Conservation (phyloP, 2,113 vertebrate species). For the Etheostoma spectabile region DNA sequence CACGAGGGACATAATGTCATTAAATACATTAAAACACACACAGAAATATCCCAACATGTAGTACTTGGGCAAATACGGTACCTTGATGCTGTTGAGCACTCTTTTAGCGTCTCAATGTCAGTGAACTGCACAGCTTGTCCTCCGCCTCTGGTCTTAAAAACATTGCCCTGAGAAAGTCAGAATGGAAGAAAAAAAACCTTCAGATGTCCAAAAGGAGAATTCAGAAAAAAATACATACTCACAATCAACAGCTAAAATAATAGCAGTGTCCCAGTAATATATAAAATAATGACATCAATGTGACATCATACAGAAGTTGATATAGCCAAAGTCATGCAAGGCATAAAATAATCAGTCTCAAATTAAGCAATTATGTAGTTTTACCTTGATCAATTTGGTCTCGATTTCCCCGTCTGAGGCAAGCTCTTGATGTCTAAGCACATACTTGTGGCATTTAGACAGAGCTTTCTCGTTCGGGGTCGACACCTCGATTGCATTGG, state of each 20-base stretch:
- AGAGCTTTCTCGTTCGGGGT: conserved; percentile 93
- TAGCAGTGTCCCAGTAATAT: neutral
- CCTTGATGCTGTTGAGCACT: conserved; percentile 86
- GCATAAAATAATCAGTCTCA: conserved; percentile 11
- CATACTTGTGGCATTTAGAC: conserved; percentile 95
- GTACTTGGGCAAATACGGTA: neutral
- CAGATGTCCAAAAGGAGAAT: neutral
- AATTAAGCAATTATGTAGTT: conserved; percentile 11
- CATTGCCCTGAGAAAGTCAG: conserved; percentile 87
- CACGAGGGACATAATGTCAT: no score
- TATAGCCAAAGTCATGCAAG: conserved; percentile 23
- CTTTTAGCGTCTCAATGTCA: conserved; percentile 92
- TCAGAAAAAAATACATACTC: neutral
- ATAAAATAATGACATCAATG: neutral
- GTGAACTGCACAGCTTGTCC: conserved; percentile 97
- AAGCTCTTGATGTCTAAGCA: conserved; percentile 97
- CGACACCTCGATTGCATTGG: conserved; percentile 91
- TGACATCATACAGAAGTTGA: conserved; percentile 22
- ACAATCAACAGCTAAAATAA: neutral
- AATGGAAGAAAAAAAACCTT: neutral
- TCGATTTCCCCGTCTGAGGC: conserved; percentile 96
- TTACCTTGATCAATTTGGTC: conserved; percentile 96
- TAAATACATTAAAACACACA: neutral
- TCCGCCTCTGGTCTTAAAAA: conserved; percentile 92
- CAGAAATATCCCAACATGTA: neutral